These are phyloP conservation scores for Chaenogobius annularis DNA, from an alignment of 2,113 vertebrate genomes.

Conservation along the genomic window DNA sequence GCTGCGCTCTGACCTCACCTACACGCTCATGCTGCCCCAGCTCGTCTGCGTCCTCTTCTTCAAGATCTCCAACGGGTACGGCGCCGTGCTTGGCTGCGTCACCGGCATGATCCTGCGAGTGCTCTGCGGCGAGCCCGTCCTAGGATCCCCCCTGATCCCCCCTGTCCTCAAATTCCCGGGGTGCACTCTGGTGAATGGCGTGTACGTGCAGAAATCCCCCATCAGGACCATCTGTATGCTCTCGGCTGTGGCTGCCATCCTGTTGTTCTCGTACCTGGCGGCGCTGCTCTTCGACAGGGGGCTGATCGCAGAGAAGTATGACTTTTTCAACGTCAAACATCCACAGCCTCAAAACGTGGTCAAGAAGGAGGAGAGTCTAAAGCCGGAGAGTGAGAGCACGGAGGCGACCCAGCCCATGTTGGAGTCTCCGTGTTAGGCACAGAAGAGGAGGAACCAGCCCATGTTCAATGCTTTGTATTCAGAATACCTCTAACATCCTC, in stretches of 20 bases:
- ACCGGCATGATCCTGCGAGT: slow-evolving; percentile 75
- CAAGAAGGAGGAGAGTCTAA: slow-evolving; percentile 13
- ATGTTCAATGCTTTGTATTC: slow-evolving; percentile 1
- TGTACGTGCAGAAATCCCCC: slow-evolving; percentile 74
- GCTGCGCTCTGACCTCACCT: slow-evolving; percentile 78
- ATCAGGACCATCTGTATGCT: slow-evolving; percentile 79
- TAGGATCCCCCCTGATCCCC: slow-evolving; percentile 71
- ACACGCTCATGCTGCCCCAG: slow-evolving; percentile 80
- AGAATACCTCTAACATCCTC: slow-evolving; percentile 5
- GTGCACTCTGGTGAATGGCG: slow-evolving; percentile 59
- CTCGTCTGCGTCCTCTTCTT: slow-evolving; percentile 75
- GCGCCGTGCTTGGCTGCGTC: slow-evolving; percentile 72
- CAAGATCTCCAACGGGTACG: slow-evolving; percentile 74
- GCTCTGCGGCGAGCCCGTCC: slow-evolving; percentile 75
- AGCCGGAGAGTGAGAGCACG: slow-evolving; percentile 26
- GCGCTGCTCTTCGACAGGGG: slow-evolving; percentile 65
- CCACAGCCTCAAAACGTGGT: background rate
- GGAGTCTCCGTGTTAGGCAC: slow-evolving; percentile 47
- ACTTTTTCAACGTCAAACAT: slow-evolving; percentile 62
- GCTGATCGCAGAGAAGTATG: slow-evolving; percentile 70
- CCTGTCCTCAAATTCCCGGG: slow-evolving; percentile 69
- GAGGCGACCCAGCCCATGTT: slow-evolving; percentile 52
- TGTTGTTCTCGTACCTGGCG: slow-evolving; percentile 68
- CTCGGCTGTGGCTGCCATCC: slow-evolving; percentile 47
- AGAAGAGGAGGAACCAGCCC: background rate